A percentile compares a stretch with the other conserved stretches of the same genome.
Conservation (phyloP, 2,797 vertebrate species). For the Jordanella pulchra region DNA sequence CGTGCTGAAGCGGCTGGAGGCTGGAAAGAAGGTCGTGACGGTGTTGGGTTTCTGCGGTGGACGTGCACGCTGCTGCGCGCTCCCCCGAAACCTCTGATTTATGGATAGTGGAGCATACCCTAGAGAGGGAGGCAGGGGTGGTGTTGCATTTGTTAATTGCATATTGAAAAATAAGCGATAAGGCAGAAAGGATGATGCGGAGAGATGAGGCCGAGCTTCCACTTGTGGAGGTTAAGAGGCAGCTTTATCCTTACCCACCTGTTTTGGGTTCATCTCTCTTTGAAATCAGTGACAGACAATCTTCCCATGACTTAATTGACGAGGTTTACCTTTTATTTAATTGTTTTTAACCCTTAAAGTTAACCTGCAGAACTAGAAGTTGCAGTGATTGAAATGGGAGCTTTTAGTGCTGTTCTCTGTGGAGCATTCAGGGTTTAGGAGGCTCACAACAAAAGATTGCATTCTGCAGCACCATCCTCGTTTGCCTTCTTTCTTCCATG, state of each 20-base stretch:
- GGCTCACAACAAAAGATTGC: too few species aligned
- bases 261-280: not conserved
- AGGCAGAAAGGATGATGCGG: not conserved
- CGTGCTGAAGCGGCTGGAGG: constrained; percentile 26
- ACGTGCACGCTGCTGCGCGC: constrained; percentile 59
- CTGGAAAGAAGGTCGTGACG: constrained; percentile 72
- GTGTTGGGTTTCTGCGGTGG: constrained; percentile 49
- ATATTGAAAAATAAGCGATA: not conserved
- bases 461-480: not conserved
- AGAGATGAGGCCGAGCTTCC: constrained; percentile 32
- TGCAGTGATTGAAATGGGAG: not conserved
- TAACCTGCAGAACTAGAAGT: not conserved
- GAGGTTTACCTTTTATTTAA: too few species aligned
- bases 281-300: too few species aligned
- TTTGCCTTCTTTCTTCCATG: not conserved
- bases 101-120: constrained; percentile 17
- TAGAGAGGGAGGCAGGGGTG: constrained; percentile 14
- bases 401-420: not conserved
- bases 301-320: not conserved
- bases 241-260: not conserved
- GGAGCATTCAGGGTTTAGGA: too few species aligned
- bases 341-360: not conserved
- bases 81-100: not conserved
- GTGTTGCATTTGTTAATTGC: not conserved
- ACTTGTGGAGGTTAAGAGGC: not conserved